Conservation (phyloP, 2,113 vertebrate species). For the Megaleporinus macrocephalus region DNA sequence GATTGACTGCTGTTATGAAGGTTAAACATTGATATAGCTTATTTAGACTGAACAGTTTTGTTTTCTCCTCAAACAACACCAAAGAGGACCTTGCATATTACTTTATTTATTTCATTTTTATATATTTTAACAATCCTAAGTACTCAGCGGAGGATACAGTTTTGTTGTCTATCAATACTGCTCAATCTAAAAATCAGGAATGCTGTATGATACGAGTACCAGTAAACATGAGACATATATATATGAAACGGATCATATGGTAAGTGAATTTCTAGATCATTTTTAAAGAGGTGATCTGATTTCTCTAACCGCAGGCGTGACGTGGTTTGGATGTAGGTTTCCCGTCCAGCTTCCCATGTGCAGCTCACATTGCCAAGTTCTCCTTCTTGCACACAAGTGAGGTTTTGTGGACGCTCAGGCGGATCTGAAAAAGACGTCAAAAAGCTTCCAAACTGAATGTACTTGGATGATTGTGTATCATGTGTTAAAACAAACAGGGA, state of each 20-base stretch:
- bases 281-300: neutral
- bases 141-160: neutral
- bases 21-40: too few species aligned
- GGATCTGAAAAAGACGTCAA: constrained; percentile 62
- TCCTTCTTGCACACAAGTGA: constrained; percentile 65
- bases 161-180: neutral
- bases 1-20: too few species aligned
- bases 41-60: too few species aligned
- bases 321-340: constrained; percentile 57
- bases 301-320: constrained; percentile 64
- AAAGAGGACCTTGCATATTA: too few species aligned
- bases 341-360: constrained; percentile 68
- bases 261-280: neutral
- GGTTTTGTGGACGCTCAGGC: constrained; percentile 64
- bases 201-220: neutral
- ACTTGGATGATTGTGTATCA: neutral
- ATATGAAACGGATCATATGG: constrained; percentile 3
- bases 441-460: neutral
- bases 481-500: neutral
- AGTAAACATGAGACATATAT: neutral
- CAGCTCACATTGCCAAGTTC: constrained; percentile 62
- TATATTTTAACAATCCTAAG: too few species aligned
- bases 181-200: neutral
- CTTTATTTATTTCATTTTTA: too few species aligned
- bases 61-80: too few species aligned